Conservation (phyloP, 2,888 invertebrate genomes). For the Zele albiditarsus region DNA sequence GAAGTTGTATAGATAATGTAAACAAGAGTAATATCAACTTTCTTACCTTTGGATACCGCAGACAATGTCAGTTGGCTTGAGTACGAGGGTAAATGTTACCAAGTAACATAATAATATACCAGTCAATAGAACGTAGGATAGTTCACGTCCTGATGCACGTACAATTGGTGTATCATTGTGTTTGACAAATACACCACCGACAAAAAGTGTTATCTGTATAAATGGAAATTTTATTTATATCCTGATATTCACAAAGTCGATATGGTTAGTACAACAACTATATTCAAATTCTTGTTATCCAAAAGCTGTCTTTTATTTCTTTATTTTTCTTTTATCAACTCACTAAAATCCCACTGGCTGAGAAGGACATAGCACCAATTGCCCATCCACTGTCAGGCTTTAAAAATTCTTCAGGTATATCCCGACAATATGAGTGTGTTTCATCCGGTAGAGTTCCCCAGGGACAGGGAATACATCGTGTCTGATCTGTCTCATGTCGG, state of each 20-base stretch:
- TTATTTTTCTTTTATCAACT: slow-evolving; percentile 66
- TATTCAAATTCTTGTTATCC: not conserved
- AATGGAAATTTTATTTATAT: slow-evolving; percentile 28
- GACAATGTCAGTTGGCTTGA: slow-evolving; percentile 89
- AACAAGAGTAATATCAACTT: not conserved
- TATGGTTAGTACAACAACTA: too few relatives aligned
- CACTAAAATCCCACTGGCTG: slow-evolving; percentile 87
- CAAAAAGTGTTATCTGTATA: slow-evolving; percentile 75
- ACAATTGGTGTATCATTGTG: slow-evolving; percentile 97
- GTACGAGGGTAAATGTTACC: slow-evolving; percentile 92
- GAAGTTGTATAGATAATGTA: too few relatives aligned
- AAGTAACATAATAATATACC: slow-evolving; percentile 94
- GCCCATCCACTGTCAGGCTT: slow-evolving; percentile 91
- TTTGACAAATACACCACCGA: slow-evolving; percentile 85
- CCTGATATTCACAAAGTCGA: not conserved
- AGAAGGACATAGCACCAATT: slow-evolving; percentile 93
- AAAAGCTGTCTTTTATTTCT: not conserved
- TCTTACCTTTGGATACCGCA: slow-evolving; percentile 90
- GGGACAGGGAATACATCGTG: slow-evolving; percentile 88
- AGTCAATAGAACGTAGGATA: slow-evolving; percentile 91
- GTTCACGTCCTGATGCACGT: slow-evolving; percentile 93
- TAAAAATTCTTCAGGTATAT: slow-evolving; percentile 88
- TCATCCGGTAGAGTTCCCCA: slow-evolving; percentile 88
- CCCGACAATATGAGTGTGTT: slow-evolving; percentile 82
- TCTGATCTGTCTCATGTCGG: slow-evolving; percentile 85